These are phyloP conservation scores for Anoplophora glabripennis DNA, from an alignment of 1,140 invertebrate species.

Conservation along the genomic window DNA sequence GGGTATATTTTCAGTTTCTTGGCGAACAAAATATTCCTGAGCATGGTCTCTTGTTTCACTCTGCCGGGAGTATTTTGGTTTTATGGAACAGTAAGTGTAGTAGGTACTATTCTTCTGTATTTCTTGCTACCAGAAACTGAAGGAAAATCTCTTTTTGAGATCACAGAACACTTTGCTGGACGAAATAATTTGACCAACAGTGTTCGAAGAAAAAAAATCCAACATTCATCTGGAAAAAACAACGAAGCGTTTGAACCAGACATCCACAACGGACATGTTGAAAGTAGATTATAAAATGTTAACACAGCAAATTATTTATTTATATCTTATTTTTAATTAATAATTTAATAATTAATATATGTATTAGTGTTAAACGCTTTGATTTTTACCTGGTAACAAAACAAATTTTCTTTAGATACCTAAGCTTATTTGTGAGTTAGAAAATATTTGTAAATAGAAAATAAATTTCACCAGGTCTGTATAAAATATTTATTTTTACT, in stretches of 20 bases:
- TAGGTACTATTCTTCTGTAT: constrained; percentile 58
- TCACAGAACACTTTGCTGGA: constrained; percentile 66
- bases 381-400: too few species aligned
- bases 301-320: too few species aligned
- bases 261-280: background rate
- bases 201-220: constrained; percentile 1
- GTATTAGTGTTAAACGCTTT: too few species aligned
- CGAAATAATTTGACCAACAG: constrained; percentile 50
- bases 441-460: too few species aligned
- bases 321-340: too few species aligned
- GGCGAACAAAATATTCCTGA: constrained; percentile 69
- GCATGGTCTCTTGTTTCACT: constrained; percentile 59
- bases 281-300: background rate
- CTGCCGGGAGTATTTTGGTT: constrained; percentile 68
- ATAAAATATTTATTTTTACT: too few species aligned
- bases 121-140: constrained; percentile 76
- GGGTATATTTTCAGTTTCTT: constrained; percentile 71
- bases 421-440: too few species aligned
- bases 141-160: constrained; percentile 73
- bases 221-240: background rate
- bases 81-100: constrained; percentile 61
- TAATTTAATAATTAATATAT: too few species aligned
- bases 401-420: too few species aligned
- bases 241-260: constrained; percentile 5
- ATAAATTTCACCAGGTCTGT: too few species aligned